Conservation (phyloP, 30 jellyfish, hydroid and myxozoan genomes). For the Hydractinia symbiolongicarpus region DNA sequence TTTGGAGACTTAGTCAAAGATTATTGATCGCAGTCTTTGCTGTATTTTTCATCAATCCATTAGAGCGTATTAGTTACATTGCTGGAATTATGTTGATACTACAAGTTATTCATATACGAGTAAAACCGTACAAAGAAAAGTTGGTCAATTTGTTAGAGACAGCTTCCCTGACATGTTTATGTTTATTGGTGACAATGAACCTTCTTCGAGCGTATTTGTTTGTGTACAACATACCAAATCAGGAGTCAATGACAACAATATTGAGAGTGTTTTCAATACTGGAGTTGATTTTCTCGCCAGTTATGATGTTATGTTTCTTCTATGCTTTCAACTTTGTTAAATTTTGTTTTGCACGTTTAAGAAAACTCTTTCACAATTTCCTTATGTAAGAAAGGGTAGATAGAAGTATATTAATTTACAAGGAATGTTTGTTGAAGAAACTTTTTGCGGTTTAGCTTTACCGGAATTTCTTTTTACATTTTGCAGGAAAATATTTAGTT, state of each 20-base stretch:
- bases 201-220: constrained; percentile 1
- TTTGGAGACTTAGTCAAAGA: not conserved
- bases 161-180: constrained; percentile 1
- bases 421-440: no score
- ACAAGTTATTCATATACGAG: not conserved
- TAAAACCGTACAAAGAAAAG: not conserved
- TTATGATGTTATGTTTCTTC: not conserved
- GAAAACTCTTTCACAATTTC: not conserved
- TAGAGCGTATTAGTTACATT: not conserved
- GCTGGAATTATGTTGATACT: constrained; percentile 1
- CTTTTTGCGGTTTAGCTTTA: no score
- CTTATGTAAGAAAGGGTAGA: no score
- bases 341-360: not conserved
- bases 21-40: not conserved
- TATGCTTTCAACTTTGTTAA: not conserved
- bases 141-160: constrained; percentile 5
- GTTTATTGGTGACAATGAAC: not conserved
- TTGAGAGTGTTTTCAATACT: not conserved
- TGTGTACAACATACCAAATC: constrained; percentile 6
- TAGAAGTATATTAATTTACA: no score
- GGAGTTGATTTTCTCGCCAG: not conserved
- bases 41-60: constrained; percentile 13
- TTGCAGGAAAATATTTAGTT: no score
- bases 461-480: no score
- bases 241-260: not conserved